phyloP scores from a whole-genome alignment of 1,140 invertebrate species.

The Augochlora pura region DNA sequence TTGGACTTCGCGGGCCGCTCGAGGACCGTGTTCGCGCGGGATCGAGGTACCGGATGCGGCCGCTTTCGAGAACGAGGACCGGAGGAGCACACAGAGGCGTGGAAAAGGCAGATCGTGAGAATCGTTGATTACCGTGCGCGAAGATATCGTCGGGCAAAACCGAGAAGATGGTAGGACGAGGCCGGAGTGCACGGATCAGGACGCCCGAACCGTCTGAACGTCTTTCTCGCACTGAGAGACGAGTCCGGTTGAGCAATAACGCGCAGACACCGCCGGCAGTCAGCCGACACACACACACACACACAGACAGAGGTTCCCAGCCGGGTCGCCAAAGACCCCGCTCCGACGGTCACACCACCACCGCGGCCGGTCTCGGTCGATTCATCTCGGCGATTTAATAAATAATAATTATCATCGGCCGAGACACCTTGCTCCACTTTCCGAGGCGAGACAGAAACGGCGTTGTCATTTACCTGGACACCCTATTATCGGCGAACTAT shows the following conservation, averaged over 20 bases:
- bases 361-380: no score
- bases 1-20: no score
- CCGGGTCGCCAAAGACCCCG: not conserved
- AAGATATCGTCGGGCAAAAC: not conserved
- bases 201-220: constrained; percentile 64
- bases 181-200: constrained; percentile 30
- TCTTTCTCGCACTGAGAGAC: constrained; percentile 64
- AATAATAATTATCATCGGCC: no score
- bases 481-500: no score
- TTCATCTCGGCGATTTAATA: no score
- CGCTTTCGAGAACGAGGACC: no score
- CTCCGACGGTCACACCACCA: no score
- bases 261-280: constrained; percentile 1
- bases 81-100: not conserved
- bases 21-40: no score
- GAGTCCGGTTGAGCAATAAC: constrained; percentile 55
- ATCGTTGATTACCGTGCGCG: constrained; percentile 6
- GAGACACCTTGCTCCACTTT: no score
- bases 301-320: not conserved
- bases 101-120: not conserved
- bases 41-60: no score
- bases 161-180: not conserved
- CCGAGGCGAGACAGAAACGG: no score
- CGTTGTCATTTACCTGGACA: no score
- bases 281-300: not conserved